These are phyloP conservation scores for Willowsia nigromaculata DNA, from an alignment of 2,888 invertebrate genomes.

Conservation along the genomic window DNA sequence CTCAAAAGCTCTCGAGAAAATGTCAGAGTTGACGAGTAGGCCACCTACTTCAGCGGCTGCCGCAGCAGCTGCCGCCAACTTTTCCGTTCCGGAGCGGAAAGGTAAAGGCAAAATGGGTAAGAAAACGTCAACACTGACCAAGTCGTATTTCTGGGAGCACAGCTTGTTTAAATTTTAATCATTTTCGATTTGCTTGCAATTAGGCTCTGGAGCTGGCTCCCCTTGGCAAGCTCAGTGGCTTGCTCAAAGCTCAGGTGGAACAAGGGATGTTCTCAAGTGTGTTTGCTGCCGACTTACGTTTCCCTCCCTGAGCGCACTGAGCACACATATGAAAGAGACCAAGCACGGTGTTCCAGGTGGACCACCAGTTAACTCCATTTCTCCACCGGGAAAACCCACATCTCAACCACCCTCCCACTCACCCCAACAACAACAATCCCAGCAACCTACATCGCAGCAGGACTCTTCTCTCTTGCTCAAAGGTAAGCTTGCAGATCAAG, in stretches of 20 bases:
- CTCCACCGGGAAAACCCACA: conserved; percentile 83
- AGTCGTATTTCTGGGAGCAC: not conserved
- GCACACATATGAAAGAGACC: conserved; percentile 98
- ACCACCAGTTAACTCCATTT: conserved; percentile 63
- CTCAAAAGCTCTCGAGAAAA: conserved; percentile 92
- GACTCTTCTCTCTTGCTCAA: conserved; percentile 78
- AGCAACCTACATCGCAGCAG: conserved; percentile 86
- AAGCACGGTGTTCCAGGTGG: conserved; percentile 87
- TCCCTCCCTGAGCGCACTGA: conserved; percentile 94
- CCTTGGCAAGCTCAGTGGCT: conserved; percentile 99
- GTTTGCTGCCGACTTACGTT: conserved; percentile 99
- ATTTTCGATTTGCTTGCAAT: not conserved
- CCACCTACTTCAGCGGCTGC: conserved; percentile 82
- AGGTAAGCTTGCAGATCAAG: conserved; percentile 69
- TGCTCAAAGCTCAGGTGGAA: conserved; percentile 96
- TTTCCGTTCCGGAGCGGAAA: conserved; percentile 77
- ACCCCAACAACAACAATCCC: conserved; percentile 87
- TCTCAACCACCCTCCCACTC: conserved; percentile 87
- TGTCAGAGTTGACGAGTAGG: conserved; percentile 91
- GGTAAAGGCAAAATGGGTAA: conserved; percentile 73
- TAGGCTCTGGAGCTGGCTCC: conserved; percentile 77
- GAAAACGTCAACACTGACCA: not conserved
- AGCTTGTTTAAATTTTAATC: not conserved
- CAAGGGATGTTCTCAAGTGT: conserved; percentile 97
- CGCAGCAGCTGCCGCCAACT: conserved; percentile 68